Conservation (phyloP, 2,113 vertebrate genomes). For the Pollimyrus isidori region DNA sequence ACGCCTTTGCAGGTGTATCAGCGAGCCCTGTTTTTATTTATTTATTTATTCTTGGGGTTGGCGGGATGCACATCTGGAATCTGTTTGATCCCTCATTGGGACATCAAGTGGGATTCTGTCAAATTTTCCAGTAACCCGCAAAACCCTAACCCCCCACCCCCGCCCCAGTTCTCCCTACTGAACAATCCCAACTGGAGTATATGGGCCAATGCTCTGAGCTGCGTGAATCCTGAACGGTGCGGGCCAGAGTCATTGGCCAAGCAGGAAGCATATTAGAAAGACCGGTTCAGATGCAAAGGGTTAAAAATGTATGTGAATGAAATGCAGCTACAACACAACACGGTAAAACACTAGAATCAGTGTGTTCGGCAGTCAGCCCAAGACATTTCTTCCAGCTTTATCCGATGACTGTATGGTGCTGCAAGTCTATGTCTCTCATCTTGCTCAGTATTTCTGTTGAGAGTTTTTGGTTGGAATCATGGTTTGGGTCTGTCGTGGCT, state of each 20-base stretch:
- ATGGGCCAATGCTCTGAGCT: neutral
- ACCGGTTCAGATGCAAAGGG: neutral
- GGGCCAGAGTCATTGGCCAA: neutral
- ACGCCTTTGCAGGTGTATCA: neutral
- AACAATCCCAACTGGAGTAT: neutral
- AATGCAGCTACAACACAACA: neutral
- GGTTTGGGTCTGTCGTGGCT: neutral
- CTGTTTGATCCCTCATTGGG: neutral
- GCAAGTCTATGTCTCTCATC: neutral
- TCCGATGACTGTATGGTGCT: neutral
- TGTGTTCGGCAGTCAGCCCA: neutral
- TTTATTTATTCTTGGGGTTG: conserved; percentile 22
- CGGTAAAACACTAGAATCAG: conserved; percentile 17
- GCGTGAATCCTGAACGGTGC: neutral
- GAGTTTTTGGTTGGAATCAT: neutral
- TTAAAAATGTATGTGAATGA: neutral
- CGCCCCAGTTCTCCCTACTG: neutral
- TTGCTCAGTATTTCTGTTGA: neutral
- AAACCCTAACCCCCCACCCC: neutral
- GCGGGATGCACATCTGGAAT: neutral
- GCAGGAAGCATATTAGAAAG: neutral
- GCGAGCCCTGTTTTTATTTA: conserved; percentile 9
- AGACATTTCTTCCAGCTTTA: neutral
- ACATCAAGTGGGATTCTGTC: neutral
- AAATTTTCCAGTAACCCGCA: neutral